Conservation (phyloP, 2,888 invertebrate species). For the Sepiola atlantica region DNA sequence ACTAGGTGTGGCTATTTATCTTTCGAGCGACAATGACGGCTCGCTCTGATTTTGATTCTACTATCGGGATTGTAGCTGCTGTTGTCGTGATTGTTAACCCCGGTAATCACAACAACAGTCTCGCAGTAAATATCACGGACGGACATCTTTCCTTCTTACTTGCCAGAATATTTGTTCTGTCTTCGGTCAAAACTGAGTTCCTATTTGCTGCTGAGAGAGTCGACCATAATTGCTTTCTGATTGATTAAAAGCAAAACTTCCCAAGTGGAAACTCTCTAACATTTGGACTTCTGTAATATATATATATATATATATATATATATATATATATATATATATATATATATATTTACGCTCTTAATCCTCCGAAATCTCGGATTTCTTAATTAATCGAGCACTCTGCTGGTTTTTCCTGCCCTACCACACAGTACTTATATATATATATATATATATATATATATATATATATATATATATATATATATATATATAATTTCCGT, state of each 20-base stretch:
- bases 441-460: not conserved
- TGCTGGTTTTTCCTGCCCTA: too few species aligned
- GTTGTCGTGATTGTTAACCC: not conserved
- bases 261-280: not conserved
- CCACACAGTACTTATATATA: not conserved
- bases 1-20: not conserved
- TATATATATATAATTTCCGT: not conserved
- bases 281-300: not conserved
- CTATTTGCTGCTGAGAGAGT: not conserved
- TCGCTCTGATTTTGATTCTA: not conserved
- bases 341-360: not conserved
- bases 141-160: not conserved
- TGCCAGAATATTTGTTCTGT: not conserved
- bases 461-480: not conserved
- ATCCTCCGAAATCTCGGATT: too few species aligned
- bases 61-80: not conserved
- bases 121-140: not conserved
- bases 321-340: not conserved
- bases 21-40: not conserved
- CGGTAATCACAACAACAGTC: not conserved
- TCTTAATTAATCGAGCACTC: too few species aligned
- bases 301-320: not conserved
- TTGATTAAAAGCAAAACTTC: not conserved
- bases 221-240: not conserved
- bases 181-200: not conserved